A percentile compares a stretch with the other conserved stretches of the same genome.
Evolutionary conservation across 2,797 vertebrate species (phyloP).

Genomic region (Eulemur rubriventer): DNA sequence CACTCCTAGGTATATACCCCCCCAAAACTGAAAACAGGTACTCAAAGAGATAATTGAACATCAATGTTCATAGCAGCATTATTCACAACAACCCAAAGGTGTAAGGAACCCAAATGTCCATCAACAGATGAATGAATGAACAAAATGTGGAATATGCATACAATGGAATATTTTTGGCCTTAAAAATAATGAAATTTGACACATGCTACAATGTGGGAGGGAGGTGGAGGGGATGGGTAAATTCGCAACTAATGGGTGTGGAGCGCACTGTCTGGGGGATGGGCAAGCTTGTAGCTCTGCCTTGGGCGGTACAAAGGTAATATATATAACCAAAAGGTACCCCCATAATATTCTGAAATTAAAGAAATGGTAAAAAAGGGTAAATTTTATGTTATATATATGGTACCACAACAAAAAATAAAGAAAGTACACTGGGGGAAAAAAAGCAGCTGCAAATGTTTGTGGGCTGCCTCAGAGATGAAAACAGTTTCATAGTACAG

Average conservation of each 20-base stretch:
- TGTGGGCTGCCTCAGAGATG: not conserved
- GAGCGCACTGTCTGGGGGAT: too few relatives aligned
- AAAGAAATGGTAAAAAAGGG: not conserved
- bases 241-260: too few relatives aligned
- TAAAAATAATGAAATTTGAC: not conserved
- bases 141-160: not conserved
- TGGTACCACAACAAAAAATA: not conserved
- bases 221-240: too few relatives aligned
- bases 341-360: too few relatives aligned
- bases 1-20: not conserved
- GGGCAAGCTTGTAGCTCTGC: too few relatives aligned
- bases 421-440: not conserved
- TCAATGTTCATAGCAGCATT: not conserved
- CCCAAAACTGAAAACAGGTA: not conserved
- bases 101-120: not conserved
- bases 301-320: too few relatives aligned
- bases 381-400: not conserved
- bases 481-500: not conserved
- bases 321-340: too few relatives aligned
- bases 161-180: not conserved
- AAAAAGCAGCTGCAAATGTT: not conserved
- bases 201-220: too few relatives aligned
- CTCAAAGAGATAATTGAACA: not conserved
- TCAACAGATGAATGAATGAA: not conserved
- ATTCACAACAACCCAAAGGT: not conserved